Evolutionary conservation across 1,140 invertebrate genomes (phyloP).

Genomic region (Drosophila aff.): DNA sequence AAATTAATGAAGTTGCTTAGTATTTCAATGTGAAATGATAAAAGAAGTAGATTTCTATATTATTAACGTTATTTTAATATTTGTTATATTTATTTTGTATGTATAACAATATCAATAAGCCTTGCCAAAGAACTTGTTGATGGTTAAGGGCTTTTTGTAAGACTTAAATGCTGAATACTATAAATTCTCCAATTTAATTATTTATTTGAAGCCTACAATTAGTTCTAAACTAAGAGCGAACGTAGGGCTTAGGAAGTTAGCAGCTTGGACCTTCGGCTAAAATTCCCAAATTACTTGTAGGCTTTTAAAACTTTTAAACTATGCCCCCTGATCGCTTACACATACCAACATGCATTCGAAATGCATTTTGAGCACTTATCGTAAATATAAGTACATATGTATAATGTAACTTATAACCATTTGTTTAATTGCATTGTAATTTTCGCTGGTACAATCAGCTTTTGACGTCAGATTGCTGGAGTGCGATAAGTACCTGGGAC

Average conservation of each 20-base stretch:
- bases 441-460: slow-evolving; percentile 23
- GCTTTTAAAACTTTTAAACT: background rate
- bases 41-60: too few species aligned
- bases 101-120: background rate
- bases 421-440: slow-evolving; percentile 22
- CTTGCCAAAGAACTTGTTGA: background rate
- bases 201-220: too few species aligned
- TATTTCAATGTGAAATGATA: too few species aligned
- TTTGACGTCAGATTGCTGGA: slow-evolving; percentile 19
- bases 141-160: background rate
- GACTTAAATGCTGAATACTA: background rate
- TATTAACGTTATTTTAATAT: too few species aligned
- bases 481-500: slow-evolving; percentile 11
- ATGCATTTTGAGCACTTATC: background rate
- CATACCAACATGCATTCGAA: too few species aligned
- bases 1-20: background rate
- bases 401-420: slow-evolving; percentile 10
- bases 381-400: slow-evolving; percentile 2
- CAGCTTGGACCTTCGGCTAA: too few species aligned
- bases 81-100: too few species aligned
- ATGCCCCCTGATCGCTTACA: background rate
- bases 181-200: background rate
- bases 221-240: too few species aligned
- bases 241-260: too few species aligned
- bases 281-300: background rate